Conservation (phyloP, 2,113 vertebrate species). For the Boulengeromyrus knoepffleri region DNA sequence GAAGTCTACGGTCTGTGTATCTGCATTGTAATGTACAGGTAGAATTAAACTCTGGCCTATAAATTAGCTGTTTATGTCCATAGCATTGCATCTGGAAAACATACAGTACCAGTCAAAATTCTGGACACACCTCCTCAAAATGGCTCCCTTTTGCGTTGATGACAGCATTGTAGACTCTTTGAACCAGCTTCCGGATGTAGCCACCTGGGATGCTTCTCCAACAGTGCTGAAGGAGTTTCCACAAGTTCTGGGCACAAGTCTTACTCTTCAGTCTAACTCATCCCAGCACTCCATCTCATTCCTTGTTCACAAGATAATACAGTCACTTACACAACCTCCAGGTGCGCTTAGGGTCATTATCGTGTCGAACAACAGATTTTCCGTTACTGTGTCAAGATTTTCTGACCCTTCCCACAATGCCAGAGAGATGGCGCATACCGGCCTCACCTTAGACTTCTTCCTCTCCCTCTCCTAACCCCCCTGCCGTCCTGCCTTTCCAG, state of each 20-base stretch:
- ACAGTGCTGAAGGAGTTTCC: not conserved
- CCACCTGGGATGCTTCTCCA: not conserved
- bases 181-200: not conserved
- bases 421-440: not conserved
- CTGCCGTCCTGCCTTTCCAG: slow-evolving; percentile 45
- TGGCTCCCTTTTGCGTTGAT: not conserved
- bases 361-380: not conserved
- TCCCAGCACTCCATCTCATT: not conserved
- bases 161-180: not conserved
- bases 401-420: not conserved
- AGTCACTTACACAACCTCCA: not conserved
- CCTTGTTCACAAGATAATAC: not conserved
- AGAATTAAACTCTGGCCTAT: not conserved
- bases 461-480: not conserved
- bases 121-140: not conserved
- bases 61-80: not conserved
- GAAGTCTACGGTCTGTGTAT: not conserved
- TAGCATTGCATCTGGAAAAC: not conserved
- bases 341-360: not conserved
- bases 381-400: not conserved
- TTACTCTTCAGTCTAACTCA: not conserved
- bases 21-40: not conserved
- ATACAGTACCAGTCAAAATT: not conserved
- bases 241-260: not conserved
- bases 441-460: not conserved